phyloP scores from a whole-genome alignment of 2,797 vertebrate genomes.

The Delichon dasypus region DNA sequence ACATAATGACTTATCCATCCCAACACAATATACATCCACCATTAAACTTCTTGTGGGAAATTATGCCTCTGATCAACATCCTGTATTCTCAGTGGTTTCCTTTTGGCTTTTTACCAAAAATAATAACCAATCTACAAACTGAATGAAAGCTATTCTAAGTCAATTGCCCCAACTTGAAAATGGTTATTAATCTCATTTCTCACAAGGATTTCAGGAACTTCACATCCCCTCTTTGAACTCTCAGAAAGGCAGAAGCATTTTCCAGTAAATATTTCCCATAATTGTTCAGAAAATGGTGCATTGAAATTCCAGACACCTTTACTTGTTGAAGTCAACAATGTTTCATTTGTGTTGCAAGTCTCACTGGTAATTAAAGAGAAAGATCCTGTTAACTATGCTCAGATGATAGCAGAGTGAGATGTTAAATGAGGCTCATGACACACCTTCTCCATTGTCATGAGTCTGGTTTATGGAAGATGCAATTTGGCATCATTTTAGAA shows the following conservation, averaged over 20 bases:
- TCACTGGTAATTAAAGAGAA: slow-evolving; percentile 6
- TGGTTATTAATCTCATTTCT: neutral
- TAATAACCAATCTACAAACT: neutral
- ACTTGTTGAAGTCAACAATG: slow-evolving; percentile 49
- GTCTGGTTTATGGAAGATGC: neutral
- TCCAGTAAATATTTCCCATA: slow-evolving; percentile 69
- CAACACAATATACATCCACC: neutral
- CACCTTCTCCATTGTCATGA: neutral
- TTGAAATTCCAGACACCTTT: slow-evolving; percentile 59
- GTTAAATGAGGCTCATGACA: neutral
- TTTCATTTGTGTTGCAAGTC: slow-evolving; percentile 61
- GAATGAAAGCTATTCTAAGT: neutral
- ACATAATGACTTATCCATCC: neutral
- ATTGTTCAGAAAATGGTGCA: slow-evolving; percentile 69
- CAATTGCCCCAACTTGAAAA: neutral
- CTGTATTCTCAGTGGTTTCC: neutral
- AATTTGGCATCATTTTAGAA: neutral
- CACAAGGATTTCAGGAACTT: slow-evolving; percentile 48
- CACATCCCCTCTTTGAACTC: slow-evolving; percentile 60
- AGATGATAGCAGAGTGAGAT: slow-evolving; percentile 23
- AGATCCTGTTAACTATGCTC: slow-evolving; percentile 16
- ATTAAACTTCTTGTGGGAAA: neutral
- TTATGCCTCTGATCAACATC: neutral
- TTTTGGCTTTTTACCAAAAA: neutral
- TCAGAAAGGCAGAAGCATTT: slow-evolving; percentile 58